These are phyloP conservation scores for Aphelocoma californica DNA, from an alignment of 2,797 vertebrate genomes.

Conservation along the genomic window DNA sequence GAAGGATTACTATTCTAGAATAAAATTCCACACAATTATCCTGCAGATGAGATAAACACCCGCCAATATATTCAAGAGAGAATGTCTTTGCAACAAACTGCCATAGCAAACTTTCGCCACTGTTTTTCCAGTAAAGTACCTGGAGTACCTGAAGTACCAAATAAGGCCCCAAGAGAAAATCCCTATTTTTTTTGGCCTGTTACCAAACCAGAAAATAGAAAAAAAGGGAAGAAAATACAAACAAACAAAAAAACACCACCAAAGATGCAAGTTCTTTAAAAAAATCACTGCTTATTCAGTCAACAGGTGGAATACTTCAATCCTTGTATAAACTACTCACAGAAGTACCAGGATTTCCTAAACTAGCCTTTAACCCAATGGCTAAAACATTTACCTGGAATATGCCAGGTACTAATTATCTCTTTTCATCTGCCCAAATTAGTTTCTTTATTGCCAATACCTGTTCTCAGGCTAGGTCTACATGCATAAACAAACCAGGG, in stretches of 20 bases:
- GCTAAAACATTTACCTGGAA: not conserved
- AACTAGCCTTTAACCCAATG: not conserved
- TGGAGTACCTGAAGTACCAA: not conserved
- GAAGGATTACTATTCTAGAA: not conserved
- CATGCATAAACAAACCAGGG: not conserved
- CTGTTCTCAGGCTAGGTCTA: not conserved
- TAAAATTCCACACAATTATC: not conserved
- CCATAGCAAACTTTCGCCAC: not conserved
- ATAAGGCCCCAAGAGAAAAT: not conserved
- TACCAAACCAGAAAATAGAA: not conserved
- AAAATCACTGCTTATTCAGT: not conserved
- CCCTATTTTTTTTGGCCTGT: not conserved
- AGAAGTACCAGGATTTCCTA: not conserved
- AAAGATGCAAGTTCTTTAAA: not conserved
- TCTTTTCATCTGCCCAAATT: not conserved
- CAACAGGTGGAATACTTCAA: not conserved
- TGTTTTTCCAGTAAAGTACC: not conserved
- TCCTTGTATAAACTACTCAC: not conserved
- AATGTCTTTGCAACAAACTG: not conserved
- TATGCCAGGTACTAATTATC: not conserved
- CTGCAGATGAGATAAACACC: not conserved
- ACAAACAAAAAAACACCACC: accelerated
- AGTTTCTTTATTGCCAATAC: not conserved
- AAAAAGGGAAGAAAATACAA: not conserved
- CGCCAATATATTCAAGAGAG: not conserved